These are phyloP conservation scores for Rhamphomyia laevipes DNA, from an alignment of 2,888 invertebrate genomes.

Conservation along the genomic window DNA sequence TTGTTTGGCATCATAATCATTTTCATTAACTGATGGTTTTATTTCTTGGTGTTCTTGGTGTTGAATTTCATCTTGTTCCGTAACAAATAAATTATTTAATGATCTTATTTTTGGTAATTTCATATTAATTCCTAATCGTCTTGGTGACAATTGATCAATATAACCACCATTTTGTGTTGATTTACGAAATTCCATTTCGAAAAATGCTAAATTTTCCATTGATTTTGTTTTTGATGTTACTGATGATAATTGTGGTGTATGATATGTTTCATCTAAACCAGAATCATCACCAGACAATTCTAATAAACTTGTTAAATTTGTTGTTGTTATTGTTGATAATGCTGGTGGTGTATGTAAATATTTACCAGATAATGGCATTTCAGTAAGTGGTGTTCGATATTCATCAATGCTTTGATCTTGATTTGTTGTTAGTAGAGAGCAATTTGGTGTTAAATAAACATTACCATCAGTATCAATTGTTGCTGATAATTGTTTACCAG, in stretches of 20 bases:
- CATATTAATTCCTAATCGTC: constrained; percentile 25
- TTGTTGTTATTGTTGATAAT: background rate
- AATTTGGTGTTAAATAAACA: constrained; percentile 34
- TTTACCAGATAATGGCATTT: constrained; percentile 22
- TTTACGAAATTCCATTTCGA: constrained; percentile 33
- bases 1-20: background rate
- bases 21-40: background rate
- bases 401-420: constrained; percentile 27
- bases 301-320: background rate
- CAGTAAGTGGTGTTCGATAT: constrained; percentile 31
- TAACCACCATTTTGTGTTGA: background rate
- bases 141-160: constrained; percentile 32
- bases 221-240: constrained; percentile 36
- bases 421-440: constrained; percentile 22
- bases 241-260: constrained; percentile 34
- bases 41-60: constrained; percentile 20
- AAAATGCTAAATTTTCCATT: constrained; percentile 34
- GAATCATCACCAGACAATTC: constrained; percentile 26
- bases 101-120: constrained; percentile 34
- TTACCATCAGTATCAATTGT: constrained; percentile 19
- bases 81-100: constrained; percentile 31
- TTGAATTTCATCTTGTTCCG: constrained; percentile 27
- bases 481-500: constrained; percentile 7
- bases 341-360: constrained; percentile 22
- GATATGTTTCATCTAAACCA: constrained; percentile 32